Percentiles rank a stretch among this genome's conserved stretches.
Evolutionary conservation across 1,140 invertebrate genomes (phyloP).

Genomic region (Megalopta genalis): DNA sequence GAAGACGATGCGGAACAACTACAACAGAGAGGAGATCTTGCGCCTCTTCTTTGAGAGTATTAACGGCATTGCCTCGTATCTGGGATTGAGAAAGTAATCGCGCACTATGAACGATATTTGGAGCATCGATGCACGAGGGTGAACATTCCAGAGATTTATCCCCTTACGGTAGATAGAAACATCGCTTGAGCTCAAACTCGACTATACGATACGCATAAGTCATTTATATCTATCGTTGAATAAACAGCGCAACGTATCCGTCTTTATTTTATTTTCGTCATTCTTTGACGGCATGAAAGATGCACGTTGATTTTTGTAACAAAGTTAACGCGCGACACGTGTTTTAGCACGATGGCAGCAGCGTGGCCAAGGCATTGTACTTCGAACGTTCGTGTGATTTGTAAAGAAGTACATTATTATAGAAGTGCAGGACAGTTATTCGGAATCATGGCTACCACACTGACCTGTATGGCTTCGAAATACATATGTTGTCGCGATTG

Average conservation of each 20-base stretch:
- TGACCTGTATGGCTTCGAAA: too few species aligned
- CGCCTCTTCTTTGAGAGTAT: slow-evolving; percentile 65
- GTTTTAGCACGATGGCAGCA: background rate
- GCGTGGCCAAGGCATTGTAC: too few species aligned
- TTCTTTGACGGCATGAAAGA: background rate
- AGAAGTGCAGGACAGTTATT: too few species aligned
- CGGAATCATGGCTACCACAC: too few species aligned
- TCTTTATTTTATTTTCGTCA: background rate
- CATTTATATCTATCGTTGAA: background rate
- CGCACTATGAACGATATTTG: slow-evolving; percentile 6
- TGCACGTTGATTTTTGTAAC: background rate
- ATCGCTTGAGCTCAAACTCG: too few species aligned
- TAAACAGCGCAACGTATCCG: slow-evolving; percentile 5
- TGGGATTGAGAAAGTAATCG: slow-evolving; percentile 62
- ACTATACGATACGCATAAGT: too few species aligned
- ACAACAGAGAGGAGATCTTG: slow-evolving; percentile 51
- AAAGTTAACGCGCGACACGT: background rate
- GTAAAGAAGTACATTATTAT: too few species aligned
- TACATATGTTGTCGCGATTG: too few species aligned
- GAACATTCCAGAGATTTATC: background rate
- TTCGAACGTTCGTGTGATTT: too few species aligned
- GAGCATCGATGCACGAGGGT: slow-evolving; percentile 19
- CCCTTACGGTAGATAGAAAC: background rate
- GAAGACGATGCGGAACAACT: slow-evolving; percentile 44
- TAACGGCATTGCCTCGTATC: slow-evolving; percentile 64